Percentiles rank a stretch among this genome's conserved stretches.
Evolutionary conservation across 2,888 invertebrate species (phyloP).

Genomic region (Aspidiotus destructor): DNA sequence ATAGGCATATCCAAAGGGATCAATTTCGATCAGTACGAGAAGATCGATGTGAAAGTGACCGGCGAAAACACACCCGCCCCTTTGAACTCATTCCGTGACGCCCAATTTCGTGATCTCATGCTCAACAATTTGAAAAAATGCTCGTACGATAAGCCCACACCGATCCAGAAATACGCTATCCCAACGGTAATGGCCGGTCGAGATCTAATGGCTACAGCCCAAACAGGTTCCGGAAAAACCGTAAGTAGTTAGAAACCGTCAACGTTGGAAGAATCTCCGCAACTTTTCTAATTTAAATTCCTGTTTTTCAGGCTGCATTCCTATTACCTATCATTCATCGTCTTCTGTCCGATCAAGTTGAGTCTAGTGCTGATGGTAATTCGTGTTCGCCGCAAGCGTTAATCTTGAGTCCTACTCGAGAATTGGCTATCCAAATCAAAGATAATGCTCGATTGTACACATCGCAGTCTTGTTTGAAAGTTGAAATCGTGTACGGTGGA

Average conservation of each 20-base stretch:
- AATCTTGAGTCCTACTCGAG: slow-evolving; percentile 84
- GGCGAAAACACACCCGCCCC: slow-evolving; percentile 57
- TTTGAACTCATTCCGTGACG: slow-evolving; percentile 59
- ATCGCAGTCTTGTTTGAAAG: slow-evolving; percentile 59
- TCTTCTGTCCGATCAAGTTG: slow-evolving; percentile 53
- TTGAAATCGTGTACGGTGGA: slow-evolving; percentile 75
- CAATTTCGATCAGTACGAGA: slow-evolving; percentile 83
- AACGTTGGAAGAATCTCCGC: too few species aligned
- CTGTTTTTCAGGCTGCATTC: slow-evolving; percentile 69
- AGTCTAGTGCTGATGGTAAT: slow-evolving; percentile 46
- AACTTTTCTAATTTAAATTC: neutral
- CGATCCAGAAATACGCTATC: slow-evolving; percentile 85
- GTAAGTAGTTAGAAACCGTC: slow-evolving; percentile 43
- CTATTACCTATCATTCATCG: slow-evolving; percentile 75
- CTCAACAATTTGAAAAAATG: slow-evolving; percentile 67
- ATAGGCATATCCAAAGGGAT: slow-evolving; percentile 65
- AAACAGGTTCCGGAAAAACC: slow-evolving; percentile 97
- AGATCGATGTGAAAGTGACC: slow-evolving; percentile 75
- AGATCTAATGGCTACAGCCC: slow-evolving; percentile 95
- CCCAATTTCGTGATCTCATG: slow-evolving; percentile 58
- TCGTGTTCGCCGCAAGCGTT: slow-evolving; percentile 69
- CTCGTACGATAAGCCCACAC: slow-evolving; percentile 76
- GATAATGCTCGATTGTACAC: slow-evolving; percentile 78
- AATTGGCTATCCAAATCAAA: slow-evolving; percentile 78
- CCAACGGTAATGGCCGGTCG: slow-evolving; percentile 69